These are phyloP conservation scores for Syrrhaptes paradoxus DNA, from an alignment of 2,113 vertebrate species.

Conservation along the genomic window DNA sequence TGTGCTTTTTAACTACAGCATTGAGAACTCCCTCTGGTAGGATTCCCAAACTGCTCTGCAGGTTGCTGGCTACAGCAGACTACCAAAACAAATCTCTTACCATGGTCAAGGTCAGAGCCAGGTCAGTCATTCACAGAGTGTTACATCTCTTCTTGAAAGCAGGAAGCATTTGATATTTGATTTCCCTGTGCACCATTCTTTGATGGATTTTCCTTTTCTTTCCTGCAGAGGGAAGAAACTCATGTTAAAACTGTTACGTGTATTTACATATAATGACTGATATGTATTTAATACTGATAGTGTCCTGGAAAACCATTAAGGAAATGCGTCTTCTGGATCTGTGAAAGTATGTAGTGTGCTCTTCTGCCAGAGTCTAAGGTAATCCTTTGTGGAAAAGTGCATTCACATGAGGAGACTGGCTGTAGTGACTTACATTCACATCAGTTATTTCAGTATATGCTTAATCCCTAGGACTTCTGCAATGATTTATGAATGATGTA, in stretches of 20 bases:
- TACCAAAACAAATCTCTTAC: slow-evolving; percentile 90
- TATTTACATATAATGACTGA: slow-evolving; percentile 41
- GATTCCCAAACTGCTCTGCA: slow-evolving; percentile 87
- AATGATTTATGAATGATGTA: background rate
- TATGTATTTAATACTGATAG: slow-evolving; percentile 10
- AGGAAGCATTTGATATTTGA: slow-evolving; percentile 74
- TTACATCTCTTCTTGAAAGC: slow-evolving; percentile 71
- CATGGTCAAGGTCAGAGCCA: slow-evolving; percentile 80
- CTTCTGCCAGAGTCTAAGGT: background rate
- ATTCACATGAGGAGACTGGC: slow-evolving; percentile 2
- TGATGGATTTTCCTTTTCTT: slow-evolving; percentile 77
- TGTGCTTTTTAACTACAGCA: slow-evolving; percentile 71
- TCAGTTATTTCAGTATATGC: slow-evolving; percentile 2
- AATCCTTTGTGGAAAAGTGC: background rate
- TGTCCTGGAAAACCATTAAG: slow-evolving; percentile 19
- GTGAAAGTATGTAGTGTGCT: background rate
- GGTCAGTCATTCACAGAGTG: slow-evolving; percentile 83
- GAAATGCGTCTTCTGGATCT: slow-evolving; percentile 14
- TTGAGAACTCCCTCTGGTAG: slow-evolving; percentile 78
- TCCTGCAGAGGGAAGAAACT: slow-evolving; percentile 52
- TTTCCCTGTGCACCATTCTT: slow-evolving; percentile 54
- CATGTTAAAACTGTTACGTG: slow-evolving; percentile 40
- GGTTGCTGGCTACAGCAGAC: slow-evolving; percentile 84
- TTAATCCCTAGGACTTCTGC: background rate
- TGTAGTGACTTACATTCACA: background rate